A percentile compares a stretch with the other conserved stretches of the same genome.
Evolutionary conservation across 2,113 vertebrate genomes (phyloP).

Genomic region (Anhinga anhinga): DNA sequence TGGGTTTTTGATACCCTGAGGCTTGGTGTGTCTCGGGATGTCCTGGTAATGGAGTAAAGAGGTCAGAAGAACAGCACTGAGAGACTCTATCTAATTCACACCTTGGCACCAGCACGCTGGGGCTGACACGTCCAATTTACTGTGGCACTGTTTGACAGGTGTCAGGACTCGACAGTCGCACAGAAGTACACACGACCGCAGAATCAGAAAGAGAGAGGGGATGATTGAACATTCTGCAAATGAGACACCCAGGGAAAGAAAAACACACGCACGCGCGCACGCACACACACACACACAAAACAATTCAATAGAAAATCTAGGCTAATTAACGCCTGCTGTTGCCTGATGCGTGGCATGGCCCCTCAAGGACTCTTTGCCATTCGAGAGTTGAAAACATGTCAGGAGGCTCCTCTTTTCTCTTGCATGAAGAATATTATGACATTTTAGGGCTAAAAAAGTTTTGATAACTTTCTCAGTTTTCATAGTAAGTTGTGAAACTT

Average conservation of each 20-base stretch:
- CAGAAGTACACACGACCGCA: background rate
- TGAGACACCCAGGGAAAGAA: conserved; percentile 65
- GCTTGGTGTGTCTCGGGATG: background rate
- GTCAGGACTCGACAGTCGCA: conserved; percentile 49
- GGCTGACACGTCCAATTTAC: conserved; percentile 69
- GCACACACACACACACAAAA: background rate
- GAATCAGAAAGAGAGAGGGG: conserved; percentile 17
- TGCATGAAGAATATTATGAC: conserved; percentile 1
- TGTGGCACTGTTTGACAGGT: conserved; percentile 67
- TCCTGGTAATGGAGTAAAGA: conserved; percentile 8
- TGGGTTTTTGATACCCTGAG: conserved; percentile 3
- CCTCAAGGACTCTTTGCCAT: conserved; percentile 56
- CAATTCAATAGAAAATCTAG: background rate
- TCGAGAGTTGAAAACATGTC: conserved; percentile 49
- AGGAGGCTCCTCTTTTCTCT: conserved; percentile 47
- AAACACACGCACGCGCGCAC: background rate
- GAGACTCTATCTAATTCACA: conserved; percentile 69
- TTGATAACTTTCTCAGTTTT: background rate
- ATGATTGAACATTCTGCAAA: conserved; percentile 62
- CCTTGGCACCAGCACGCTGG: conserved; percentile 58
- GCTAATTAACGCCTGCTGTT: conserved; percentile 39
- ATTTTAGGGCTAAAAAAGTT: conserved; percentile 31
- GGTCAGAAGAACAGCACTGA: conserved; percentile 36
- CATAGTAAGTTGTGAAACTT: background rate
- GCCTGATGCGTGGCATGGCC: background rate